Percentiles rank a stretch among this genome's conserved stretches.
phyloP scores from a whole-genome alignment of 2,888 invertebrate species.

The Pharmacophagus antenor region DNA sequence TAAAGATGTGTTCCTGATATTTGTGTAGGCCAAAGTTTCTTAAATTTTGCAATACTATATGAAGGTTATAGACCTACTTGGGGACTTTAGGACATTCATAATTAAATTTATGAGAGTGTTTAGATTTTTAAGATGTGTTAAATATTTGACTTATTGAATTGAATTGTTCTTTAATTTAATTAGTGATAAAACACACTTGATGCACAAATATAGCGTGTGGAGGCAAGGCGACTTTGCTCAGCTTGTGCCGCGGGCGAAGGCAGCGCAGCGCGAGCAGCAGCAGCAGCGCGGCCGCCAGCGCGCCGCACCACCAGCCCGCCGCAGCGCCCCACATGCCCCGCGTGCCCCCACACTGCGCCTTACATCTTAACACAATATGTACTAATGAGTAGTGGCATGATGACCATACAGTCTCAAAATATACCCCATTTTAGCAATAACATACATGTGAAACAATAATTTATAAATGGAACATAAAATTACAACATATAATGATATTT shows the following conservation, averaged over 20 bases:
- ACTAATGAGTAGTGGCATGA: too few species aligned
- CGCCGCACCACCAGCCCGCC: slow-evolving; percentile 70
- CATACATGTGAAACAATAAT: too few species aligned
- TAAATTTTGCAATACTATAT: neutral
- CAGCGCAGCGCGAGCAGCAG: slow-evolving; percentile 61
- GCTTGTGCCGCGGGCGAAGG: slow-evolving; percentile 47
- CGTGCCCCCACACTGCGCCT: slow-evolving; percentile 60
- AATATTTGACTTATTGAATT: too few species aligned
- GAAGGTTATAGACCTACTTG: too few species aligned
- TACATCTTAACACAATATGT: slow-evolving; percentile 70
- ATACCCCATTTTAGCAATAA: too few species aligned
- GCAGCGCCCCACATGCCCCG: slow-evolving; percentile 69
- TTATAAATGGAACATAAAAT: too few species aligned
- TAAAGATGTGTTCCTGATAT: too few species aligned
- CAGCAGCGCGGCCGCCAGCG: slow-evolving; percentile 65
- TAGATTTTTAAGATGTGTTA: too few species aligned
- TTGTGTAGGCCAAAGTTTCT: neutral
- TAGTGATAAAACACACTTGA: slow-evolving; percentile 35
- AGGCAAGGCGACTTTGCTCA: slow-evolving; percentile 34
- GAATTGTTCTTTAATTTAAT: neutral
- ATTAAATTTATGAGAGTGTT: too few species aligned
- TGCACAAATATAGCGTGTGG: slow-evolving; percentile 34
- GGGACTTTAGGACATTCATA: too few species aligned
- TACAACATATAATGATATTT: too few species aligned
- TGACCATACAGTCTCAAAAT: too few species aligned